phyloP scores from a whole-genome alignment of 2,797 vertebrate genomes.

The Vireo griseus region DNA sequence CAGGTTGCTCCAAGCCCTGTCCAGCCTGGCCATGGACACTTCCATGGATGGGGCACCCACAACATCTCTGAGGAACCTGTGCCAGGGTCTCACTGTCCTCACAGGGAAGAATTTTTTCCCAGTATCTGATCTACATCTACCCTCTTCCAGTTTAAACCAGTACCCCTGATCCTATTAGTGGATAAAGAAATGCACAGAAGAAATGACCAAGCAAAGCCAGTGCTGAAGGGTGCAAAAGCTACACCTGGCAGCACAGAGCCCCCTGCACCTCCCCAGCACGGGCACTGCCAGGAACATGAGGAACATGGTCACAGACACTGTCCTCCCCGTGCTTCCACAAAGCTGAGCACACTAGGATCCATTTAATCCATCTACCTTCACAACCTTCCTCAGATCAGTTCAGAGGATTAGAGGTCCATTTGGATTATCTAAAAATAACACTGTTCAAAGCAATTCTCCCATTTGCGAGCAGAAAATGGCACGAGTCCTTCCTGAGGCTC shows the following conservation, averaged over 20 bases:
- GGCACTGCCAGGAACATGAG: background rate
- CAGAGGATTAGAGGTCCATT: conserved; percentile 16
- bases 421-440: conserved; percentile 47
- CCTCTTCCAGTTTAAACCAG: background rate
- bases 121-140: background rate
- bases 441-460: background rate
- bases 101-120: background rate
- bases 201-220: background rate
- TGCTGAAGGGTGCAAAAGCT: background rate
- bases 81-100: background rate
- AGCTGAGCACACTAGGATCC: background rate
- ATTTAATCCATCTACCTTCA: conserved; percentile 9
- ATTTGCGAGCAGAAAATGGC: background rate
- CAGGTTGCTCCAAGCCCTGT: background rate
- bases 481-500: background rate
- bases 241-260: background rate
- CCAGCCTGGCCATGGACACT: background rate
- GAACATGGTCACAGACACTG: background rate
- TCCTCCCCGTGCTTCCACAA: background rate
- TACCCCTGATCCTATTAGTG: background rate
- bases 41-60: background rate
- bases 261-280: background rate
- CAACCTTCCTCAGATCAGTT: background rate
- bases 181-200: background rate
- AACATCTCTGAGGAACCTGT: background rate